A percentile compares a stretch with the other conserved stretches of the same genome.
Conservation (phyloP, 2,797 vertebrate species). For the Diplodus puntazzo region DNA sequence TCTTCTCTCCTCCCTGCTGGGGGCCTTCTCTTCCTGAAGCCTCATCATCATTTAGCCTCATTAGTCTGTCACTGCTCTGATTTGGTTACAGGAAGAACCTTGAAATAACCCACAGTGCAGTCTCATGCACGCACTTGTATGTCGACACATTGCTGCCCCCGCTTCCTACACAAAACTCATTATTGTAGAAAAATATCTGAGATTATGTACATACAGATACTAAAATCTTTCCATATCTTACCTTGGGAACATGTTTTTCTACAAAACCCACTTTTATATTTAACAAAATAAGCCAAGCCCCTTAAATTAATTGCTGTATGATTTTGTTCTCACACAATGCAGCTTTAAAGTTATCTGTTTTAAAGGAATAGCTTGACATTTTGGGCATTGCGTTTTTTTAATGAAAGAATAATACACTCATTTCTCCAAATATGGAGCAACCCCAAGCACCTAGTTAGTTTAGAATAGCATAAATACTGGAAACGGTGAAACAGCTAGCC, state of each 20-base stretch:
- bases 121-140: slow-evolving; percentile 22
- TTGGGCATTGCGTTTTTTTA: neutral
- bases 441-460: neutral
- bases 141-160: slow-evolving; percentile 15
- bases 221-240: neutral
- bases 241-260: neutral
- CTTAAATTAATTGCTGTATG: neutral
- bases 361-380: neutral
- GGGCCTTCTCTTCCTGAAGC: slow-evolving; percentile 65
- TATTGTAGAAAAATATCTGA: slow-evolving; percentile 8
- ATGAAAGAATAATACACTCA: neutral
- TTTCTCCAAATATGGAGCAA: neutral
- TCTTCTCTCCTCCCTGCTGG: slow-evolving; percentile 56
- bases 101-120: slow-evolving; percentile 58
- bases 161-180: slow-evolving; percentile 28
- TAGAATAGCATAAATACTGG: neutral
- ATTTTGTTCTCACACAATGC: neutral
- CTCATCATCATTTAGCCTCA: slow-evolving; percentile 82
- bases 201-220: neutral
- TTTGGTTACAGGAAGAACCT: slow-evolving; percentile 81
- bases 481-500: neutral
- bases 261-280: neutral
- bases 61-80: slow-evolving; percentile 81
- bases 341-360: neutral
- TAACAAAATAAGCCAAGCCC: neutral